Conservation (phyloP, 2,888 invertebrate species). For the Labia minor region DNA sequence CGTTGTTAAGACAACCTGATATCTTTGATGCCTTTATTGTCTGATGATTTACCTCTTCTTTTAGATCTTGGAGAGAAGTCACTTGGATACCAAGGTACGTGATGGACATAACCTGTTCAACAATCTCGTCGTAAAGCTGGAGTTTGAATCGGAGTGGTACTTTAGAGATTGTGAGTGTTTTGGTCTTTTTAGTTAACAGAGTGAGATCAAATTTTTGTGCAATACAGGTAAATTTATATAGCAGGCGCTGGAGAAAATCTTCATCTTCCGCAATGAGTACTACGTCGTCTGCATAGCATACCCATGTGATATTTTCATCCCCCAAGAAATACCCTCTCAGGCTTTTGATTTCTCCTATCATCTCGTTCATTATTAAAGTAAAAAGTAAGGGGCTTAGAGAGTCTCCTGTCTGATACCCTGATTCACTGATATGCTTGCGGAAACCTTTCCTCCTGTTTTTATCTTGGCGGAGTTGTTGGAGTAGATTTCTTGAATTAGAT, state of each 20-base stretch:
- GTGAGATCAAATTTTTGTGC: neutral
- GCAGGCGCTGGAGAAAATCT: neutral
- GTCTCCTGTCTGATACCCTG: neutral
- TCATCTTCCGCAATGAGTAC: neutral
- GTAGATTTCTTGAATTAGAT: neutral
- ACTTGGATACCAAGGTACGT: neutral
- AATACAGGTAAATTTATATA: neutral
- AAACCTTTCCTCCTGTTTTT: neutral
- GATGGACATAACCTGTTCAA: neutral
- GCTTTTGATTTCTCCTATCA: neutral
- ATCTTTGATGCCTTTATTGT: neutral
- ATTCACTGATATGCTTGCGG: neutral
- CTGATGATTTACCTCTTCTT: neutral
- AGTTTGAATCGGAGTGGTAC: neutral
- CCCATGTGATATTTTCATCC: neutral
- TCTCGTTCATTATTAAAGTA: neutral
- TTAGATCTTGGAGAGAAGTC: neutral
- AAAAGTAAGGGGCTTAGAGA: neutral
- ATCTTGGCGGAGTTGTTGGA: neutral
- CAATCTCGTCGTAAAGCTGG: neutral
- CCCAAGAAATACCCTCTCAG: neutral
- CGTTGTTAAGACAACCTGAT: neutral
- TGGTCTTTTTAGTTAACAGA: neutral
- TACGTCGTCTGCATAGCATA: neutral
- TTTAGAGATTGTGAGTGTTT: conserved; percentile 5